Evolutionary conservation across 2,113 vertebrate genomes (phyloP).

Genomic region (Takifugu bimaculatus): DNA sequence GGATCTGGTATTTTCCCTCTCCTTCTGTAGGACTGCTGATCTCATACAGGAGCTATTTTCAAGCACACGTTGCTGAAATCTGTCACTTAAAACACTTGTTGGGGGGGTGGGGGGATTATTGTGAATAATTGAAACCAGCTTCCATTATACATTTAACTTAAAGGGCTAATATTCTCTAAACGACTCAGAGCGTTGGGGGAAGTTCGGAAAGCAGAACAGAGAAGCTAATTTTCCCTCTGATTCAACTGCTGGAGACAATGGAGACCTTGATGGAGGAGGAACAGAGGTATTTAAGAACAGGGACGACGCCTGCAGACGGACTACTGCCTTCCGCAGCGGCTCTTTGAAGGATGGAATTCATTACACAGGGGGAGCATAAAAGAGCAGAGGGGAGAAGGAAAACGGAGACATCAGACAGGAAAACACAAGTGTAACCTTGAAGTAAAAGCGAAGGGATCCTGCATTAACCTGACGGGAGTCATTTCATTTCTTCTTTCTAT

Average conservation of each 20-base stretch:
- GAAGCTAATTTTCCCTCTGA: constrained; percentile 50
- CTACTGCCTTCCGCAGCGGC: constrained; percentile 38
- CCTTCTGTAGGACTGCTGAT: constrained; percentile 26
- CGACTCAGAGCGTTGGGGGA: constrained; percentile 1
- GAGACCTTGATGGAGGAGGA: constrained; percentile 51
- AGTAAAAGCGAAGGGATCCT: constrained; percentile 19
- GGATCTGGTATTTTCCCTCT: neutral
- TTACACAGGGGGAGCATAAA: constrained; percentile 30
- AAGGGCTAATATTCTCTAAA: constrained; percentile 23
- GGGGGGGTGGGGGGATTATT: constrained; percentile 1
- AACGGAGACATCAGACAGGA: constrained; percentile 1
- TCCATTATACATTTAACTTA: constrained; percentile 29
- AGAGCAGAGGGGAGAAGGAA: constrained; percentile 9
- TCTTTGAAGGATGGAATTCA: constrained; percentile 42
- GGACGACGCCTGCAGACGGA: constrained; percentile 35
- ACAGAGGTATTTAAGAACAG: constrained; percentile 33
- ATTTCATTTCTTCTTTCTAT: constrained; percentile 16
- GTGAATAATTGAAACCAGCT: constrained; percentile 10
- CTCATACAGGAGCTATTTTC: constrained; percentile 40
- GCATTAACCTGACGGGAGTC: neutral
- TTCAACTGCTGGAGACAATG: constrained; percentile 51
- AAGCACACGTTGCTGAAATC: constrained; percentile 15
- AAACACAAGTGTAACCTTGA: constrained; percentile 1
- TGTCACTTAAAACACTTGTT: constrained; percentile 15
- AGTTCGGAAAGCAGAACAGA: constrained; percentile 3